Percentiles rank a stretch among this genome's conserved stretches.
Evolutionary conservation across 2,888 invertebrate genomes (phyloP).

Genomic region (Macrosoma leucophasiata): DNA sequence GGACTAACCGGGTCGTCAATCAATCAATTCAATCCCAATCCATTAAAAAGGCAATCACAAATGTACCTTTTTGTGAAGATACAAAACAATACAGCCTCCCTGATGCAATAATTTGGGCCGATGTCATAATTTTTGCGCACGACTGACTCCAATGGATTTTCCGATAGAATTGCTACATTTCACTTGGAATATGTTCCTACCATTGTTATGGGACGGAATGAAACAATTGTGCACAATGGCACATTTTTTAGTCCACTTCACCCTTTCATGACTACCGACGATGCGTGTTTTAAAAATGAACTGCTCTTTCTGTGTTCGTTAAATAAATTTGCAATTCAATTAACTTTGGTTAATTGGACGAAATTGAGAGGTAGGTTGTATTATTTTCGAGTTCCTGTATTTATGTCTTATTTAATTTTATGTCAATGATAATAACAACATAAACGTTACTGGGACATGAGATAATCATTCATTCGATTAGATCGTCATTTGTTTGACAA

Average conservation of each 20-base stretch:
- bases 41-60: not conserved
- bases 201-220: conserved; percentile 42
- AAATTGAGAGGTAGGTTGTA: too few species aligned
- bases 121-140: conserved; percentile 64
- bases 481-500: too few species aligned
- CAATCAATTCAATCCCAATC: not conserved
- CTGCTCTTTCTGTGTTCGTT: too few species aligned
- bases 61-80: conserved; percentile 3
- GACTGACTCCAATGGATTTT: conserved; percentile 63
- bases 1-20: too few species aligned
- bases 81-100: conserved; percentile 37
- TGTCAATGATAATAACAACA: too few species aligned
- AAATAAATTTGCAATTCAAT: too few species aligned
- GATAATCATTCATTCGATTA: too few species aligned
- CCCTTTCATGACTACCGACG: conserved; percentile 33
- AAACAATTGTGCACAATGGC: conserved; percentile 48
- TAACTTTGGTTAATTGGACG: too few species aligned
- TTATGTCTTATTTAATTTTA: too few species aligned
- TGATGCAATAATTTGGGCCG: conserved; percentile 59
- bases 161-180: conserved; percentile 62
- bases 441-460: too few species aligned
- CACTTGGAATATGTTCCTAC: conserved; percentile 33
- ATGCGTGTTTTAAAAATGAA: too few species aligned
- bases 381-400: too few species aligned
- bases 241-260: conserved; percentile 49